Evolutionary conservation across 1,140 invertebrate species (phyloP).

Genomic region (Drosophila sechellia): DNA sequence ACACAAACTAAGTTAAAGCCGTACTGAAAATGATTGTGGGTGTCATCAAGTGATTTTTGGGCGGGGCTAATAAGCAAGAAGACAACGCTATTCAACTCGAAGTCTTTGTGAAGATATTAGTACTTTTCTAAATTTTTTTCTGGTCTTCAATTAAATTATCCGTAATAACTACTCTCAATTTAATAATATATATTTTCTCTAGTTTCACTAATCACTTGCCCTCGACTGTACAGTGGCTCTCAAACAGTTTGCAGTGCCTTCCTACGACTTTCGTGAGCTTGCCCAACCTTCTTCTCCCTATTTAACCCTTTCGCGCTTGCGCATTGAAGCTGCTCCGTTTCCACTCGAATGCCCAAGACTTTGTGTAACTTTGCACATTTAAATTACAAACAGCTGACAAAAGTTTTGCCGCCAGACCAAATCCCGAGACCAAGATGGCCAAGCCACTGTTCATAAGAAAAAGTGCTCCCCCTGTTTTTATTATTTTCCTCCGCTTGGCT

Average conservation of each 20-base stretch:
- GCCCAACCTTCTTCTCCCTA: constrained; percentile 34
- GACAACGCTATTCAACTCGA: no score
- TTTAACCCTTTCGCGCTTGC: constrained; percentile 55
- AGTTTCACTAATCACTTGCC: neutral
- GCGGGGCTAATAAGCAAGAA: neutral
- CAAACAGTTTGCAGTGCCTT: constrained; percentile 16
- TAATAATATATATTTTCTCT: no score
- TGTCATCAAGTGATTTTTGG: constrained; percentile 23
- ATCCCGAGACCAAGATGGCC: constrained; percentile 38
- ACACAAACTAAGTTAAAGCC: neutral
- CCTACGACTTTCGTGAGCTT: constrained; percentile 41
- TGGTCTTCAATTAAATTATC: no score
- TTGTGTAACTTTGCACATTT: constrained; percentile 75
- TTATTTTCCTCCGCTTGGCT: constrained; percentile 62
- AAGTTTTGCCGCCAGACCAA: constrained; percentile 59
- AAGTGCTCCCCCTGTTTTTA: constrained; percentile 12
- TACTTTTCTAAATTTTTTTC: no score
- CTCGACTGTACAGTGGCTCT: neutral
- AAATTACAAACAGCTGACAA: constrained; percentile 82
- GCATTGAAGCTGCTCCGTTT: constrained; percentile 79
- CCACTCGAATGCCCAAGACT: constrained; percentile 60
- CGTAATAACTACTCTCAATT: no score
- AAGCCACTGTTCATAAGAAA: constrained; percentile 7
- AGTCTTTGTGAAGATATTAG: no score
- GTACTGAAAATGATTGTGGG: constrained; percentile 20